Evolutionary conservation across 2,113 vertebrate genomes (phyloP).

Genomic region (Eupsittula cactorum): DNA sequence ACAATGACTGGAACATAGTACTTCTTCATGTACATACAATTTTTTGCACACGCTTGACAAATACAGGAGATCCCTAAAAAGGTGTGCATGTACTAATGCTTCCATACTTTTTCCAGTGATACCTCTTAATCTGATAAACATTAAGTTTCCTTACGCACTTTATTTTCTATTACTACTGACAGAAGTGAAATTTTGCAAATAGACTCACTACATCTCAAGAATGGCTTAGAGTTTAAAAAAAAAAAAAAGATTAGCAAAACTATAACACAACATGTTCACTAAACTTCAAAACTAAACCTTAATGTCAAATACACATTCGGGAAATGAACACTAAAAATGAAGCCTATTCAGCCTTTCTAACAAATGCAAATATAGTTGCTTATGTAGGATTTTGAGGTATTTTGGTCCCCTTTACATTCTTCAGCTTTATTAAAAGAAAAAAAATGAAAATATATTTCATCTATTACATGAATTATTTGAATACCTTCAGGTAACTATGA

Average conservation of each 20-base stretch:
- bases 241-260: neutral
- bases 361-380: neutral
- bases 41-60: neutral
- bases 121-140: neutral
- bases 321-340: neutral
- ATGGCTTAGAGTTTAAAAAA: neutral
- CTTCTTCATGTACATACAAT: neutral
- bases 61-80: neutral
- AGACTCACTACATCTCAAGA: neutral
- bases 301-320: neutral
- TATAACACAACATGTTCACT: neutral
- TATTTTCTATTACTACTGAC: neutral
- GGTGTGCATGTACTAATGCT: neutral
- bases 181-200: neutral
- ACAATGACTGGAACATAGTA: neutral
- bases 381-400: neutral
- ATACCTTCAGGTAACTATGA: neutral
- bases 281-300: neutral
- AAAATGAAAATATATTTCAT: neutral
- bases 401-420: neutral
- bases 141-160: neutral
- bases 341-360: neutral
- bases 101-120: neutral
- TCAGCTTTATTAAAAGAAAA: neutral
- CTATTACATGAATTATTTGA: neutral